Percentiles rank a stretch among this genome's conserved stretches.
These are phyloP conservation scores for Aphelinus atriplicis DNA, from an alignment of 1,140 invertebrate species.

Conservation along the genomic window DNA sequence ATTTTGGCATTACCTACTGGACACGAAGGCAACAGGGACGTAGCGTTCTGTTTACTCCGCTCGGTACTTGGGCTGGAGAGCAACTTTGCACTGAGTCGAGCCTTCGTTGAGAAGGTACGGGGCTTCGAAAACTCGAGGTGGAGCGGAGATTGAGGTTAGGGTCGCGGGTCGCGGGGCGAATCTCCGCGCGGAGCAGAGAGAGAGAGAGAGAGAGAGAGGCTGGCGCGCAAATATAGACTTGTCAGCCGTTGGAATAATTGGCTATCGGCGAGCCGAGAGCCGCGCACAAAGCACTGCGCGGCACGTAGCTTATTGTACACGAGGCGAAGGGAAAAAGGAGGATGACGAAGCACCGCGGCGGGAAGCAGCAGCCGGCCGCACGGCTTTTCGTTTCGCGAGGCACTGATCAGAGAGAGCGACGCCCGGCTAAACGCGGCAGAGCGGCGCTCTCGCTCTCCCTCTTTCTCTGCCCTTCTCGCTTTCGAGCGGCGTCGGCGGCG, in stretches of 20 bases:
- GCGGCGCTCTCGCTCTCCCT: not conserved
- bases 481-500: conserved; percentile 1
- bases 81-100: too few relatives aligned
- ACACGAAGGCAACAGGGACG: too few relatives aligned
- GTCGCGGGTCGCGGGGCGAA: too few relatives aligned
- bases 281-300: too few relatives aligned
- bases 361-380: not conserved
- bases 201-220: not conserved
- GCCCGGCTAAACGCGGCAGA: conserved; percentile 31
- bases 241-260: not conserved
- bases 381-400: conserved; percentile 27
- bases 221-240: not conserved
- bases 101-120: too few relatives aligned
- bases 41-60: too few relatives aligned
- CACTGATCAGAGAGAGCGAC: conserved; percentile 29
- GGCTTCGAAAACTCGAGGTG: too few relatives aligned
- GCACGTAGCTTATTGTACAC: not conserved
- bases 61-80: too few relatives aligned
- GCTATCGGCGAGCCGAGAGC: not conserved
- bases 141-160: too few relatives aligned
- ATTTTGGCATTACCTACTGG: too few relatives aligned
- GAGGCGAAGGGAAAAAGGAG: not conserved
- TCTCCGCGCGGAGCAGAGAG: too few relatives aligned
- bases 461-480: not conserved
- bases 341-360: not conserved